Conservation (phyloP, 2,797 vertebrate genomes). For the Hippopotamyrus pictus region DNA sequence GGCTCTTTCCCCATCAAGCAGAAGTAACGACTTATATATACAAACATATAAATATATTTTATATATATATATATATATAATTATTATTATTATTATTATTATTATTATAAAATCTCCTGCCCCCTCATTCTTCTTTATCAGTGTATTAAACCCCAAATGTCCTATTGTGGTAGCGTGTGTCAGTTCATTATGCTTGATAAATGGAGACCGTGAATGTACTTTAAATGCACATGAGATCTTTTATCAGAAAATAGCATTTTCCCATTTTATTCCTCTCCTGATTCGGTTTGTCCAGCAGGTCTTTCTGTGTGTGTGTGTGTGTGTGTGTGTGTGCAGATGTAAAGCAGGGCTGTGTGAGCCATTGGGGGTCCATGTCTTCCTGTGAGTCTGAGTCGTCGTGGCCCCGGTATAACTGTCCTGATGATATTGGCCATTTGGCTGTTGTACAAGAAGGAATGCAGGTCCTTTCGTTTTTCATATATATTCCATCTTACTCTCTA, state of each 20-base stretch:
- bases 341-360: not conserved
- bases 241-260: constrained; percentile 11
- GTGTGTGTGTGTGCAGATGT: not conserved
- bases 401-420: not conserved
- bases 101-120: not conserved
- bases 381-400: not conserved
- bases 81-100: not conserved
- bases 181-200: not conserved
- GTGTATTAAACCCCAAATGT: not conserved
- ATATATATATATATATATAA: not conserved
- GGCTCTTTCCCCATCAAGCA: not conserved
- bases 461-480: not conserved
- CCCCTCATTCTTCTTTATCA: not conserved
- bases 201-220: not conserved
- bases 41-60: not conserved
- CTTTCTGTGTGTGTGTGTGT: not conserved
- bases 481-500: not conserved
- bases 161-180: not conserved
- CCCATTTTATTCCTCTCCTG: not conserved
- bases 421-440: not conserved
- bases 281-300: not conserved
- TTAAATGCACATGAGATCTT: not conserved
- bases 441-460: not conserved
- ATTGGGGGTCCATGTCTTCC: too few relatives aligned
- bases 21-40: not conserved